Percentiles rank a stretch among this genome's conserved stretches.
phyloP scores from a whole-genome alignment of 1,140 invertebrate species.

The Leptopilina clavipes region DNA sequence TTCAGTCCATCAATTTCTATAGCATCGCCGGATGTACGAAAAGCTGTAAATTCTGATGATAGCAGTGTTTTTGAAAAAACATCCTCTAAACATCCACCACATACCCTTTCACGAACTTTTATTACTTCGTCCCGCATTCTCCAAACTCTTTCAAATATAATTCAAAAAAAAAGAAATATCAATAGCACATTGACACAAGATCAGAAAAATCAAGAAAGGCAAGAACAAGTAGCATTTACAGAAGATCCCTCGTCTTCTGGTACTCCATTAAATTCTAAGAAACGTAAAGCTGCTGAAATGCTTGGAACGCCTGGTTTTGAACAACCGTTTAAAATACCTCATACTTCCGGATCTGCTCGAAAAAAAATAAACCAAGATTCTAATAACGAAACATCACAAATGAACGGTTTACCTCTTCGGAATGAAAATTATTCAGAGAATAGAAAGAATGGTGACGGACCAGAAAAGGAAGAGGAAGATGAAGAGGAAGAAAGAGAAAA shows the following conservation, averaged over 20 bases:
- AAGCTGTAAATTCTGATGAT: slow-evolving; percentile 59
- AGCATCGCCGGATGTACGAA: slow-evolving; percentile 54
- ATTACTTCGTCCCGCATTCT: slow-evolving; percentile 70
- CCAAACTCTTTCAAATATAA: slow-evolving; percentile 67
- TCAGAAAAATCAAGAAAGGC: neutral
- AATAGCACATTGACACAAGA: slow-evolving; percentile 23
- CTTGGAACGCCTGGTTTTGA: slow-evolving; percentile 43
- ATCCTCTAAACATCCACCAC: slow-evolving; percentile 41
- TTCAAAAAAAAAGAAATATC: slow-evolving; percentile 56
- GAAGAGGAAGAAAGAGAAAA: slow-evolving; percentile 41
- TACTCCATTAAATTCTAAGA: slow-evolving; percentile 52
- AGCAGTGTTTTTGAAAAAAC: slow-evolving; percentile 51
- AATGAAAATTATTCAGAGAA: slow-evolving; percentile 38
- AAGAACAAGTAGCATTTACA: neutral
- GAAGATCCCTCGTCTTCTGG: slow-evolving; percentile 5
- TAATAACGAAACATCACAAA: neutral
- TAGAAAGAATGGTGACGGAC: slow-evolving; percentile 34
- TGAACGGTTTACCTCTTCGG: neutral
- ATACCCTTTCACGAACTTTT: slow-evolving; percentile 62
- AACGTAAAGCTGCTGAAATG: slow-evolving; percentile 66
- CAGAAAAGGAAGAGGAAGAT: slow-evolving; percentile 44
- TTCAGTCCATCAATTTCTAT: slow-evolving; percentile 57
- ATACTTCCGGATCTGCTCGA: slow-evolving; percentile 33
- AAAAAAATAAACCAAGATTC: slow-evolving; percentile 35
- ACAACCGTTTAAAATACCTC: slow-evolving; percentile 65